Base-by-base conservation (phyloP, 2,888 invertebrate genomes). In the Cheilosia vernalis region DNA sequence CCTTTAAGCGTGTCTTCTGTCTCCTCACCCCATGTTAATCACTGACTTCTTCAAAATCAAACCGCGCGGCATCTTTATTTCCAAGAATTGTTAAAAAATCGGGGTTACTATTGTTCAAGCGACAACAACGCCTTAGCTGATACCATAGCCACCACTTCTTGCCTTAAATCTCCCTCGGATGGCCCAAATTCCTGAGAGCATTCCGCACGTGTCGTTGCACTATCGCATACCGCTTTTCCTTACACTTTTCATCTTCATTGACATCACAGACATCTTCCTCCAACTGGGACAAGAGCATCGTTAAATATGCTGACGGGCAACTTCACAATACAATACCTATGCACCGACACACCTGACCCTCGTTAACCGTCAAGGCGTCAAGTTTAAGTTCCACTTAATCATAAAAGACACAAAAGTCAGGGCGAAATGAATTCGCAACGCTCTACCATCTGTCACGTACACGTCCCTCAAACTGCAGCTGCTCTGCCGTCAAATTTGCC, bases 311-410 rank as follows among this genome's bases (percentile, higher is more conserved):
- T 40, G 49, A 24, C 47, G 44, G 42, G 17, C 51, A 64, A 33
- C 13, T 37, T 4, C 60, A 53, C 63, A 70, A 21, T 21, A 60
- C 55, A 63, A 53, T 63, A n/a, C n/a, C n/a, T n/a, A 13, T 58
- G 17, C 10, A 70, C 76, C 76, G 51, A n/a, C 58, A 15, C 4
- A 70, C 76, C 80, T 85, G 80, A 76, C 66, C 74, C 74, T 76
- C 80, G 53, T 80, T 72, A 85, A 76, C 69, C 60, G 76, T 80
- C 84, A 85, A 80, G 84, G 64, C 60, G 76, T 80, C 84, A 85
- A 80, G 84, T 85, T 85, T 85, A 85, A 85, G 55, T 76, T 80
- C 21, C 66, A 60, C 70, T 79, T 79, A 53, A 63, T 79, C 83
- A 73, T 60, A 72, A 66, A 73, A 24, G 53, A 17, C 33, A 7